Evolutionary conservation across 2,113 vertebrate genomes (phyloP).

Genomic region (Eudyptes chrysolophus): DNA sequence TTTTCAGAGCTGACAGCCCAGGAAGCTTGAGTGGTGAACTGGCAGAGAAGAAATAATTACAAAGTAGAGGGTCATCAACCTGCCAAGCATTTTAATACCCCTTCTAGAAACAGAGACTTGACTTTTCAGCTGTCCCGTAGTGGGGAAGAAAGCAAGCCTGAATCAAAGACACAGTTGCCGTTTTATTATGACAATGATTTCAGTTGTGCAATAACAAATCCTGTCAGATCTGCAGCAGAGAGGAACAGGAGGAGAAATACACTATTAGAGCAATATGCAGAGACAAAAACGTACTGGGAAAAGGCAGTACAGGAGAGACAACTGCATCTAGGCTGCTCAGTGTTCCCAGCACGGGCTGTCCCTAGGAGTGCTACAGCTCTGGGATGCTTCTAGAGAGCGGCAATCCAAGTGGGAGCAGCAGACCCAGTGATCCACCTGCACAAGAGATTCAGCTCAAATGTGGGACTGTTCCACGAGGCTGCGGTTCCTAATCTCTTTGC

Average conservation of each 20-base stretch:
- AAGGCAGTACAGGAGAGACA: background rate
- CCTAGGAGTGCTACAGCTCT: background rate
- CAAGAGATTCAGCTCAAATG: background rate
- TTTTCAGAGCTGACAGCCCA: slow-evolving; percentile 21
- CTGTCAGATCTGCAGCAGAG: background rate
- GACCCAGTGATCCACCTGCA: background rate
- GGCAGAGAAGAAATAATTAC: background rate
- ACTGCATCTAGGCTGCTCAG: background rate
- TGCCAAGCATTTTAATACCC: background rate
- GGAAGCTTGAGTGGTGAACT: slow-evolving; percentile 6
- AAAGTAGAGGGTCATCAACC: background rate
- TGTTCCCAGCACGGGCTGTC: background rate
- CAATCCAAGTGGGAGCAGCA: background rate
- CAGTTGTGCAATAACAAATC: background rate
- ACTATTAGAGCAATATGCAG: background rate
- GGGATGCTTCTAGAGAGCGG: accelerated
- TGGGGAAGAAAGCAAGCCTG: background rate
- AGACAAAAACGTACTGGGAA: background rate
- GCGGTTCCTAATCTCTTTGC: background rate
- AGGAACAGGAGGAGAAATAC: background rate
- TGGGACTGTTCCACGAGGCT: background rate
- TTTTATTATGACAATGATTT: background rate
- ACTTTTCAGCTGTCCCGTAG: background rate
- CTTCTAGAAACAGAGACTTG: background rate
- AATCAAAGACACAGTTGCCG: background rate